phyloP scores from a whole-genome alignment of 2,888 invertebrate genomes.

The Thyatira batis region DNA sequence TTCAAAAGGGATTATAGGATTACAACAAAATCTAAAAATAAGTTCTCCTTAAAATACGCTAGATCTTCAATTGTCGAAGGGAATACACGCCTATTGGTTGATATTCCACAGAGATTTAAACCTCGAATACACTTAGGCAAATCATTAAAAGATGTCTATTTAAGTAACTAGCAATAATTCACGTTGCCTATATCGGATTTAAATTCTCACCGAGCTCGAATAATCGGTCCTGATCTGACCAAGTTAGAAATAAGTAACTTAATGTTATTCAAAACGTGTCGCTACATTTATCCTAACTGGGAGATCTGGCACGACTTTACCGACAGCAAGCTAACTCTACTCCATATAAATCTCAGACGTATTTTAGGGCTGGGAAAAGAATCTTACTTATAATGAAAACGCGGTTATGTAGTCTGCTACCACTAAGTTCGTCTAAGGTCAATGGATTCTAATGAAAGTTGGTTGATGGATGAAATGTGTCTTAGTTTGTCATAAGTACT shows the following conservation, averaged over 20 bases:
- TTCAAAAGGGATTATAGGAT: no score
- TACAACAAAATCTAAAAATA: no score
- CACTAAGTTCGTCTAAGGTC: no score
- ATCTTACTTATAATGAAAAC: no score
- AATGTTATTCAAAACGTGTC: constrained; percentile 78
- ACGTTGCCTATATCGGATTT: constrained; percentile 46
- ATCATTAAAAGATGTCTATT: background rate
- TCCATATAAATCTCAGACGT: constrained; percentile 59
- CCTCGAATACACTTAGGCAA: background rate
- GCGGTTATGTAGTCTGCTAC: no score
- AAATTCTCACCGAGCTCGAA: constrained; percentile 42
- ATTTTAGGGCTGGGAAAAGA: constrained; percentile 12
- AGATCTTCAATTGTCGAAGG: no score
- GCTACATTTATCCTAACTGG: constrained; percentile 75
- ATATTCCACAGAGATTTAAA: background rate
- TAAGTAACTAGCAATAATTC: constrained; percentile 36
- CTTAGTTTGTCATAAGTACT: no score
- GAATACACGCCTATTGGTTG: no score
- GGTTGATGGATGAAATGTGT: no score
- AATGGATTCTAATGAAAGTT: no score
- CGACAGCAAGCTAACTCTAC: constrained; percentile 50
- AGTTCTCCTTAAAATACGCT: no score
- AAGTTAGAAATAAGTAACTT: constrained; percentile 58
- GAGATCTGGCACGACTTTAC: constrained; percentile 74
- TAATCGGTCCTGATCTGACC: constrained; percentile 47